Evolutionary conservation across 2,888 invertebrate genomes (phyloP), one percentile per base, ranked within the genome.

Genomic region (Epistrophe grossulariae): DNA sequence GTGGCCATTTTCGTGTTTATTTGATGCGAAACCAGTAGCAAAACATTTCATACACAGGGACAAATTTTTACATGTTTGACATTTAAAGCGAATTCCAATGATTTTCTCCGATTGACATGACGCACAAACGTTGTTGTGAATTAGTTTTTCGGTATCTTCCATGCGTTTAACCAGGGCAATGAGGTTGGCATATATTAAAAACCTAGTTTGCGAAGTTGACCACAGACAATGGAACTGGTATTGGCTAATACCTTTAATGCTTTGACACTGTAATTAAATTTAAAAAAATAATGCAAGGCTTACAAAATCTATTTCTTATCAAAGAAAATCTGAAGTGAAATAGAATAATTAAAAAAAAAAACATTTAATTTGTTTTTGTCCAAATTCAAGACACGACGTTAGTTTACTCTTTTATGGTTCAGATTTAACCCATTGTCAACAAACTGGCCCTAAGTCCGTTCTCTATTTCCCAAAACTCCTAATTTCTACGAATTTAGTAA

Each of bases 11-110:
- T 89, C 90, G 77, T 93, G 93, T 64, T 91, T 92, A 55, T 90
- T 90, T 24, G 88, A 89, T 0, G 89, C 88, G 45, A 83, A 90
- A 1, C 93, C 92, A 19, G 89, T 89, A 2, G 93, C 91, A 89
- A 93, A 93, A 84, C 93, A 93, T 78, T 91, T 91, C 66, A 93
- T 82, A 62, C 93, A 93, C 17, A 93, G 80, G 0, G 93, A 93
- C 7, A 93, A 52, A 84, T 91, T 91, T 17, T 90, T 90, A 38
- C 93, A 93, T 19, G 90, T 88, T 82, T 91, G 91, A 48, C 93
- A 93, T 85, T 92, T 92, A 50, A 93, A 93, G 0, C 93, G 91
- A 31, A 93, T 91, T 17, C 93, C 93, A 66, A 90, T 90, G 15
- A 93, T 92, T 84, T 91, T 91, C 59, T 91, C 90, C 52, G 88